Evolutionary conservation across 2,113 vertebrate genomes (phyloP), one percentile per base, ranked within the genome.

Genomic region (Oryzias celebensis): DNA sequence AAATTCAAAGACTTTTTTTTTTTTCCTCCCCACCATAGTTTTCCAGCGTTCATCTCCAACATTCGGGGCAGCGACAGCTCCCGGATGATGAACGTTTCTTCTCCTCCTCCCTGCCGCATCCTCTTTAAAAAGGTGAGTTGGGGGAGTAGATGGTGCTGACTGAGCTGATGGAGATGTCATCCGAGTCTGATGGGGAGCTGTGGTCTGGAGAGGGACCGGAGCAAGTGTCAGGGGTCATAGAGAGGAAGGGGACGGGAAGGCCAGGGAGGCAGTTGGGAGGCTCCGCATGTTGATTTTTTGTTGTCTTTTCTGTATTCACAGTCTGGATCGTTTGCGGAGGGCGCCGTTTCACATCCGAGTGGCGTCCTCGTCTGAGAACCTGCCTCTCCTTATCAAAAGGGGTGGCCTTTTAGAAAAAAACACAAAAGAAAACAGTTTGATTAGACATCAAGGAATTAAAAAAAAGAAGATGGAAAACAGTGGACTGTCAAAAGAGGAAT

Each of bases 311-410:
- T 65, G 70, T 53, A 17, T 67, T 82, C 65, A 65, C 48, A 41
- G 59, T 78, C 42, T 18, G 52, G 51, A 59, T 68, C 49, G 24
- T 78, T 68, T 52, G 65, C 67, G 61, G 55, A 46, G 1, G 62
- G 59, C 51, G 68, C 0, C 68, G 83, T 74, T 89, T 98, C 92
- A 98, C 97, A 99, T 99, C 92, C 96, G 93, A 91, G 97, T 99
- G 86, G 95, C 96, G 85, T 98, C 97, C 94, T 98, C 96, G 93
- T 99, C 96, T 84, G 97, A 99, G 94, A 98, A 99, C 90, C 96
- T 95, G 93, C 97, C 96, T 94, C 96, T 97, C 95, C 96, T 98
- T 98, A 98, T 99, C 96, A 98, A 98, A 94, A 98, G 96, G 87
- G 96, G 97, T 95, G 97, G 95, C 94, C 97, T 99, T 70, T 23